A percentile compares a stretch with the other conserved stretches of the same genome.
Conservation (phyloP, 2,113 vertebrate species). For the Semicossyphus pulcher region DNA sequence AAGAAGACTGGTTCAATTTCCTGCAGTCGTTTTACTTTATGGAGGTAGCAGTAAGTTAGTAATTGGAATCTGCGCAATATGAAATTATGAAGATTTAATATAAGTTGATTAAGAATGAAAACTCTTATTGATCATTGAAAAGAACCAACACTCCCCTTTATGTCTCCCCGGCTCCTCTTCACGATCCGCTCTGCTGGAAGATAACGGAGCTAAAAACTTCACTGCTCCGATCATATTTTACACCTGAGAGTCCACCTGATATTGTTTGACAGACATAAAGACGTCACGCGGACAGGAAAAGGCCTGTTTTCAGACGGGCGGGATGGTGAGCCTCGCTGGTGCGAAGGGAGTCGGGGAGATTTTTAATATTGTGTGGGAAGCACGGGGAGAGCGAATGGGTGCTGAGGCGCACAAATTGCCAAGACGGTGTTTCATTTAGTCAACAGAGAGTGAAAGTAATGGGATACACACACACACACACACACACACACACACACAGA, state of each 20-base stretch:
- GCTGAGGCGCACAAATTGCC: slow-evolving; percentile 64
- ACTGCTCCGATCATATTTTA: slow-evolving; percentile 52
- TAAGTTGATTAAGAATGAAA: slow-evolving; percentile 58
- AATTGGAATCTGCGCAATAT: slow-evolving; percentile 19
- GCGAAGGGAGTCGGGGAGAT: slow-evolving; percentile 51
- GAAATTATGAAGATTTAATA: slow-evolving; percentile 51
- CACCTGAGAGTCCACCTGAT: slow-evolving; percentile 63
- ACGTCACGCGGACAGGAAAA: slow-evolving; percentile 41
- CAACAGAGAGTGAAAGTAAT: slow-evolving; percentile 56
- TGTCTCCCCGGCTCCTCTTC: slow-evolving; percentile 30
- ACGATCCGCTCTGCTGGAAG: slow-evolving; percentile 30
- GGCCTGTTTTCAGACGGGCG: slow-evolving; percentile 35
- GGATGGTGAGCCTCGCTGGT: slow-evolving; percentile 20
- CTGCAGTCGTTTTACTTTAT: not conserved
- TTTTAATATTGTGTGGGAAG: slow-evolving; percentile 71
- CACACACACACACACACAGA: slow-evolving; percentile 5
- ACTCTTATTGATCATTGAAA: slow-evolving; percentile 55
- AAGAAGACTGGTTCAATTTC: not conserved
- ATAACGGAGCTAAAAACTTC: slow-evolving; percentile 33
- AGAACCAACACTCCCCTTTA: slow-evolving; percentile 18
- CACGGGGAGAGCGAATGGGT: slow-evolving; percentile 60
- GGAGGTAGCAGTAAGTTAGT: not conserved
- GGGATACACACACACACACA: slow-evolving; percentile 43
- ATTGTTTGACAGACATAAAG: slow-evolving; percentile 72
- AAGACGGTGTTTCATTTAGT: slow-evolving; percentile 63